phyloP scores from a whole-genome alignment of 2,113 vertebrate species.

The Centropus bengalensis region DNA sequence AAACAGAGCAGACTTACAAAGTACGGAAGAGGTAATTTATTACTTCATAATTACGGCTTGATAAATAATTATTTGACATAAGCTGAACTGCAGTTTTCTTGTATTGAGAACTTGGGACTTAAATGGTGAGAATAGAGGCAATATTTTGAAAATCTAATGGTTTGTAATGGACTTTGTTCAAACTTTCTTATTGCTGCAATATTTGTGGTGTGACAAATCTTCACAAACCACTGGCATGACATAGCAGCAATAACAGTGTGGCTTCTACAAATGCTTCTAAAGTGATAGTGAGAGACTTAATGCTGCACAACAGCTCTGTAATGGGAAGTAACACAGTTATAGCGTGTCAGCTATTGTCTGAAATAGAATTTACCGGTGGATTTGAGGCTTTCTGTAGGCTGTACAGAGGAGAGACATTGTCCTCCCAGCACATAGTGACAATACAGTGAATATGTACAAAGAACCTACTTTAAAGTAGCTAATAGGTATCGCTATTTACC shows the following conservation, averaged over 20 bases:
- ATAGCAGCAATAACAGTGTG: background rate
- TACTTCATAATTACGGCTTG: background rate
- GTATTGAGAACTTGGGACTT: background rate
- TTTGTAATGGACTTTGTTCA: constrained; percentile 1
- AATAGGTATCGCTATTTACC: background rate
- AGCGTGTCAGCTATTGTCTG: background rate
- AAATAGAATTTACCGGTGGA: background rate
- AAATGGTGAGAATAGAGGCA: constrained; percentile 1
- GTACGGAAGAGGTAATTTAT: background rate
- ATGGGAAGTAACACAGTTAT: background rate
- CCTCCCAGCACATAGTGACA: background rate
- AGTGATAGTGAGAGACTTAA: background rate
- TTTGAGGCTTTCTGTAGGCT: background rate
- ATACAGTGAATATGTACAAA: background rate
- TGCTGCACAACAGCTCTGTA: background rate
- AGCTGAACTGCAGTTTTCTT: background rate
- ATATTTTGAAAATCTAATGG: background rate
- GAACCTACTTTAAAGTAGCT: background rate
- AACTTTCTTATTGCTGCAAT: constrained; percentile 48
- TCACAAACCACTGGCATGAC: background rate
- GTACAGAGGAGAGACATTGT: background rate
- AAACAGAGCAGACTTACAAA: background rate
- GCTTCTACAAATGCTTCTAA: background rate
- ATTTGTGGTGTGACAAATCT: background rate
- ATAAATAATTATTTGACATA: background rate